Conservation (phyloP, 35 echinoderm and acorn worm genomes). For the Lytechinus variegatus region DNA sequence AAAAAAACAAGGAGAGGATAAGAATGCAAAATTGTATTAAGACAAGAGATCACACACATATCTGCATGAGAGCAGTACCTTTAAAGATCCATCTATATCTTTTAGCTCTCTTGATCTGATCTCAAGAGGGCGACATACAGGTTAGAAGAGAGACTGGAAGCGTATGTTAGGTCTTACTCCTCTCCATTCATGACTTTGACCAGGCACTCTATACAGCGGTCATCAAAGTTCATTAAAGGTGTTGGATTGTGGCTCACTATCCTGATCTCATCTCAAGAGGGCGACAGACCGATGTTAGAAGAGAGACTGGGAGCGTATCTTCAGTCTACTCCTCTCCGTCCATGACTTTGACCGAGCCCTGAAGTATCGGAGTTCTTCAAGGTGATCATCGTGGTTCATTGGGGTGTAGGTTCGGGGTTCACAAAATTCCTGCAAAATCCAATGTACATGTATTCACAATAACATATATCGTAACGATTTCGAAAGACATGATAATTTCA, state of each 20-base stretch:
- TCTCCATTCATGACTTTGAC: conserved; percentile 90
- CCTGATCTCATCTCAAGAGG: not conserved
- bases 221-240: conserved; percentile 24
- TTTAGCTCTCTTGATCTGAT: not conserved
- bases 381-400: conserved; percentile 86
- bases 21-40: not conserved
- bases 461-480: too few species aligned
- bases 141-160: conserved; percentile 11
- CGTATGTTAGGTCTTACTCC: conserved; percentile 56
- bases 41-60: not conserved
- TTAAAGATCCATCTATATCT: not conserved
- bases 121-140: not conserved
- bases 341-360: conserved; percentile 96
- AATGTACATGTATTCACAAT: not conserved
- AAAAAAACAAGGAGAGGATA: not conserved
- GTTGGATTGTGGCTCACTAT: not conserved
- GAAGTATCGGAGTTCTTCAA: conserved; percentile 73
- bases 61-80: not conserved
- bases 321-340: conserved; percentile 77
- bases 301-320: not conserved
- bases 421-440: conserved; percentile 72
- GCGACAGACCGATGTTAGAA: not conserved
- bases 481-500: too few species aligned
- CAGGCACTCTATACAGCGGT: conserved; percentile 83
- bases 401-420: conserved; percentile 86